Base-by-base conservation (phyloP, 2,888 invertebrate species). In the Cerceris rybyensis region DNA sequence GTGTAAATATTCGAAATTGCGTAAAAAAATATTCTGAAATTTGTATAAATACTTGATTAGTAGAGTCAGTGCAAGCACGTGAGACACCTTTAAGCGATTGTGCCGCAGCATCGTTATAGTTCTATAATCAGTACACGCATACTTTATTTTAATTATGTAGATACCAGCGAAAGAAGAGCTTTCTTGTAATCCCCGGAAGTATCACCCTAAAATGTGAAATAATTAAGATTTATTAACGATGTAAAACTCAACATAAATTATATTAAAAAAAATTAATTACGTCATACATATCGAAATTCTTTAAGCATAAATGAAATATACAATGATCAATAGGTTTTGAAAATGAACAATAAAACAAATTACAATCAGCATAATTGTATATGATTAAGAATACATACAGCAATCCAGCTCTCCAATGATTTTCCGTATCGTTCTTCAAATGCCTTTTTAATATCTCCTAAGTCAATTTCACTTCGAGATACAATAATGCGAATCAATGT, bases 151-250 rank as follows among this genome's bases (percentile, higher is more conserved):
- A 76, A 73, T 90, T 90, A 93, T 91, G 95, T 95, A 92, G 95
- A 96, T 93, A 97, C 95, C 93, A 98, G 94, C 90, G 97, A 96
- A 93, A 98, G 95, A 92, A 98, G 95, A 91, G 97, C 95, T 94
- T 96, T 96, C 94, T 96, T 97, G 95, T 98, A 98, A 94, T 98
- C 97, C 90, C 98, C 98, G 91, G 97, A 97, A 85, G 97, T 97
- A 94, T 98, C 98, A 91, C 96, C 97, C 97, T 97, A 96, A 91
- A 96, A 95, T 92, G 90, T 11, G 90, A 86, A 74, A 76, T 16
- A 54, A 42, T 14, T 14, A 55, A 64, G 60, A 69, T 43, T 42
- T 70, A 63, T 63, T 42, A 54, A 72, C 49, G 43, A 8, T 43
- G 2, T 50, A 28, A 11, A n/a, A n/a, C n/a, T n/a, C n/a, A n/a